Base-by-base conservation (phyloP, 23 tunicate genomes). In the Corella eumyota region DNA sequence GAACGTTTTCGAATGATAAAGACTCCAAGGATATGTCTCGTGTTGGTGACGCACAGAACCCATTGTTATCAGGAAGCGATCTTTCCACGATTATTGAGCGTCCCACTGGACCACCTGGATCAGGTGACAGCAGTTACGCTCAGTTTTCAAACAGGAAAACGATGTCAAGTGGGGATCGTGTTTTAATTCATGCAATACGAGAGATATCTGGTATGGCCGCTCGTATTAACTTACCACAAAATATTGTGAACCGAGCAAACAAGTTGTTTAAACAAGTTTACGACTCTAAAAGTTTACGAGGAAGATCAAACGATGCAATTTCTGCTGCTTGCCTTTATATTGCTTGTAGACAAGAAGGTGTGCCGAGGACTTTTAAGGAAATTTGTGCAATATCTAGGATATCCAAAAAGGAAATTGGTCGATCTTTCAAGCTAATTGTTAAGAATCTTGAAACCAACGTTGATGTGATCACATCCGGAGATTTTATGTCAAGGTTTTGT, bases 21-120 rank as follows among this genome's bases (percentile, higher is more conserved):
- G 98, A 82, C 51, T 92, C 98, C 13, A 92, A 92, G 96, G 96
- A 88, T 45, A 78, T 88, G 88, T 90, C 91, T 37, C 88, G 99
- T 77, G 99, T 93, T 67, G 99, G 99, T 32, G 99, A 93, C 63
- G 78, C 87, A 45, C 88, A 85, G 61, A 93, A 93, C 33, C 78
- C 95, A 17, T 57, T 84, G 30, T 62, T 93, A 28, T 93, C 99
- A 33, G 98, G 98, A 6, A 73, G 90, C 46, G 99, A 93, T 63
- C 46, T 93, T 58, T 85, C 95, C 7, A 93, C 99, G 21, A 78
- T 93, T 5, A 93, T 84, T 56, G 95, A 88, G 61, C 45, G 93
- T 51, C 93, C 93, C 27, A 30, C 79, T 65, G 94, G 86, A 0
- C 78, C 74, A 2, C 62, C 81, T 65, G 80, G 73, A 11, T 46